Base-by-base conservation (phyloP, 2,113 vertebrate species). In the Procavia capensis region DNA sequence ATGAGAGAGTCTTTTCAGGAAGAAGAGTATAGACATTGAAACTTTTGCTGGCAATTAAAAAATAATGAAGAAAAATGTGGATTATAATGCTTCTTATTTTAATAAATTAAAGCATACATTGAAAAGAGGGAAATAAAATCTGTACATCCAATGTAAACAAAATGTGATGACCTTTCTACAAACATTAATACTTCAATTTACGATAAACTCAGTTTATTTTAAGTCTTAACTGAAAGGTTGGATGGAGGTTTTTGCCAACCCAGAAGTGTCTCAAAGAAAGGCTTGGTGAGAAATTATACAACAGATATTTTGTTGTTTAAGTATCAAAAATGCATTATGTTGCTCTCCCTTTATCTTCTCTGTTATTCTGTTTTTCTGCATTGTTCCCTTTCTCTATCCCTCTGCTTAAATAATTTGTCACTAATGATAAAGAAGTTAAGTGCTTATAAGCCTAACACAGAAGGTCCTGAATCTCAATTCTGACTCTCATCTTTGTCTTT, bases 401-500 rank as follows among this genome's bases (percentile, higher is more conserved):
- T n/a, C n/a, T n/a, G n/a, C n/a, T n/a, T n/a, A n/a, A n/a, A n/a
- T n/a, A n/a, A n/a, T n/a, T n/a, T n/a, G n/a, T n/a, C n/a, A n/a
- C n/a, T 36, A 45, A 68, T 92, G 76, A 91, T 9, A n/a, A 66
- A 63, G 54, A 96, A 88, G 45, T 36, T 80, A 87, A 68, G 19
- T 68, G 34, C 4, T 68, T 68, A 68, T 36, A 68, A 20, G 14
- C 34, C 17, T 68, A 68, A 80, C 50, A 86, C 75, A 63, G 11
- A 80, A 75, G 22, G 74, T 68, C 25, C 81, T 90, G 39, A 92
- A 76, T 94, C 50, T 74, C 9, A 82, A 17, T 57, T 36, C 34
- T 88, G 16, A 72, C 20, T 93, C 70, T 94, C 64, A 43, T 83
- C 86, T 81, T 95, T 85, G 29, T 59, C 25, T 54, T 78, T 90